phyloP scores from a whole-genome alignment of 2,113 vertebrate species.

The Tor tambroides region DNA sequence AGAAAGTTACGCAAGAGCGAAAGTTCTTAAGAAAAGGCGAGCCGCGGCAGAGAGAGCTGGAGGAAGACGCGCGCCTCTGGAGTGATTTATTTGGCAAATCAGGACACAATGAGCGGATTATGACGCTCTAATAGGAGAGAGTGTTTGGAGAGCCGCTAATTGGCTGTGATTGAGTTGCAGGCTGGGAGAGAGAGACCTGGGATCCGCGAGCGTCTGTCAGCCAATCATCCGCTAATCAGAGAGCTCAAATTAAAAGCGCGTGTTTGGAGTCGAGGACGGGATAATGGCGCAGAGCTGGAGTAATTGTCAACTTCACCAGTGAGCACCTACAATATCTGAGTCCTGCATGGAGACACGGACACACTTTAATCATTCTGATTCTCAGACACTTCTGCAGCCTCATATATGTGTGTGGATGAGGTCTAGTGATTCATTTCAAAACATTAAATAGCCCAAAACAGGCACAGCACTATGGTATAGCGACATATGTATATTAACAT shows the following conservation, averaged over 20 bases:
- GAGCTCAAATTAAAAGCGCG: constrained; percentile 82
- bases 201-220: constrained; percentile 77
- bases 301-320: not conserved
- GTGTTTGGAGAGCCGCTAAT: constrained; percentile 85
- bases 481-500: not conserved
- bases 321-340: not conserved
- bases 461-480: too few species aligned
- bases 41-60: constrained; percentile 53
- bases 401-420: too few species aligned
- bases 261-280: constrained; percentile 78
- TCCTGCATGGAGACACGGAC: too few species aligned
- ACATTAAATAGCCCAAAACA: too few species aligned
- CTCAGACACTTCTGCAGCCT: too few species aligned
- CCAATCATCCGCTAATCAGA: constrained; percentile 86
- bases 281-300: constrained; percentile 64
- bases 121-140: constrained; percentile 85
- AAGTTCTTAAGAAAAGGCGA: constrained; percentile 13
- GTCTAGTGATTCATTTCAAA: too few species aligned
- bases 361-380: too few species aligned
- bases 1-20: not conserved
- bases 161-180: constrained; percentile 84
- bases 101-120: constrained; percentile 86
- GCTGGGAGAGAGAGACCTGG: constrained; percentile 78
- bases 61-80: constrained; percentile 72
- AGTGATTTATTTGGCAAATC: constrained; percentile 90